A percentile compares a stretch with the other conserved stretches of the same genome.
Conservation (phyloP, 2,888 invertebrate genomes). For the Trichopoda pennipes region DNA sequence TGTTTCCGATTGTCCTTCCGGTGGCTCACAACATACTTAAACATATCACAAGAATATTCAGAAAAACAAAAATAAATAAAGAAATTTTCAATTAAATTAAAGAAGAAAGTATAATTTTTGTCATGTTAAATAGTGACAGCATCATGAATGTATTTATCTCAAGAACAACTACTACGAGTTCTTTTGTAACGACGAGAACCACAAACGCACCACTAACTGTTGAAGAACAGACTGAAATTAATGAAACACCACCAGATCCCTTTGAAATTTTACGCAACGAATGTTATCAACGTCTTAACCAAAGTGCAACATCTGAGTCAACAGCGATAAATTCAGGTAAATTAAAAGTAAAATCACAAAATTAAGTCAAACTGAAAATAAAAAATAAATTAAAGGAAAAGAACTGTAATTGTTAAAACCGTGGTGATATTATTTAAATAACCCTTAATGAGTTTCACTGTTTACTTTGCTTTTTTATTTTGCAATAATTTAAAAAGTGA, state of each 20-base stretch:
- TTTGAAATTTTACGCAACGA: slow-evolving; percentile 74
- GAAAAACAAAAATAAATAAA: not conserved
- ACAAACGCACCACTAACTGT: not conserved
- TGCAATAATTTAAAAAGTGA: too few relatives aligned
- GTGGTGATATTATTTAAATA: too few relatives aligned
- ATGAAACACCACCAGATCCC: slow-evolving; percentile 71
- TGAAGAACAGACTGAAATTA: slow-evolving; percentile 36
- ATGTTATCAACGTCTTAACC: slow-evolving; percentile 76
- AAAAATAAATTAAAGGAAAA: not conserved
- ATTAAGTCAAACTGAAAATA: not conserved
- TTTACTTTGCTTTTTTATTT: too few relatives aligned
- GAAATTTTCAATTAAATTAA: slow-evolving; percentile 1
- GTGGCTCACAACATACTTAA: not conserved
- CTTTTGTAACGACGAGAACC: not conserved
- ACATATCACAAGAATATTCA: slow-evolving; percentile 6
- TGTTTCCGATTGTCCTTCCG: not conserved
- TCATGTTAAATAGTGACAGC: slow-evolving; percentile 52
- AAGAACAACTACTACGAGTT: slow-evolving; percentile 15
- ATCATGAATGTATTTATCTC: slow-evolving; percentile 13
- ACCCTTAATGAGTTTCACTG: too few relatives aligned
- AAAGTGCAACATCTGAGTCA: slow-evolving; percentile 70
- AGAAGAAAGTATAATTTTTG: not conserved
- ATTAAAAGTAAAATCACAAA: not conserved
- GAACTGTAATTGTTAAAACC: too few relatives aligned
- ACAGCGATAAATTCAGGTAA: slow-evolving; percentile 72